Evolutionary conservation across 2,888 invertebrate species (phyloP).

Genomic region (Lymantria dispar): DNA sequence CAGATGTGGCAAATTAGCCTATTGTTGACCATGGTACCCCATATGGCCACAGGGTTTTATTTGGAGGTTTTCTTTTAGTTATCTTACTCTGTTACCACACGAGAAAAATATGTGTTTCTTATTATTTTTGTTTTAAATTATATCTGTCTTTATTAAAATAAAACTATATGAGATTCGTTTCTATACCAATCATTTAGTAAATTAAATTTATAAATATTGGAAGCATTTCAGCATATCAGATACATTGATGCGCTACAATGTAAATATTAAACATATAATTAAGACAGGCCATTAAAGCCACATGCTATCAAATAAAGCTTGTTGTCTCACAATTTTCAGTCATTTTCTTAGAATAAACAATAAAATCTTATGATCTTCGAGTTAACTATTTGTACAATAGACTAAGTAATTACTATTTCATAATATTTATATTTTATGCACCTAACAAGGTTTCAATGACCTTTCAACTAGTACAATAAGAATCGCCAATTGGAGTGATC

Average conservation of each 20-base stretch:
- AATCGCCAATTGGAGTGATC: too few species aligned
- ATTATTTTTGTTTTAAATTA: background rate
- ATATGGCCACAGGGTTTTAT: too few species aligned
- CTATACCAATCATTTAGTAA: slow-evolving; percentile 9
- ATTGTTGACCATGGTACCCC: too few species aligned
- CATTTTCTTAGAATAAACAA: slow-evolving; percentile 6
- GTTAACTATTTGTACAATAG: slow-evolving; percentile 25
- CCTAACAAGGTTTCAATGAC: too few species aligned
- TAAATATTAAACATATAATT: slow-evolving; percentile 24
- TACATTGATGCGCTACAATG: slow-evolving; percentile 22
- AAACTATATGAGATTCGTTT: slow-evolving; percentile 26
- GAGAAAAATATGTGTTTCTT: too few species aligned
- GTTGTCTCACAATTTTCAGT: slow-evolving; percentile 9
- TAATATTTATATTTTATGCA: background rate
- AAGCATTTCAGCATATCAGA: slow-evolving; percentile 16
- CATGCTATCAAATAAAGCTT: slow-evolving; percentile 45
- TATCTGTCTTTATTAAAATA: slow-evolving; percentile 2
- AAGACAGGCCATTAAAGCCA: slow-evolving; percentile 20
- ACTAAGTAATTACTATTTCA: background rate
- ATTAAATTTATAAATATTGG: slow-evolving; percentile 7
- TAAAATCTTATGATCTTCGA: slow-evolving; percentile 29
- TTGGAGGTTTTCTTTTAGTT: too few species aligned
- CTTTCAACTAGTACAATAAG: too few species aligned
- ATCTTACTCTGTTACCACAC: too few species aligned
- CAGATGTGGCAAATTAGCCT: too few species aligned